Percentiles rank a stretch among this genome's conserved stretches.
Evolutionary conservation across 2,888 invertebrate genomes (phyloP).

Genomic region (Drosophila anomalata): DNA sequence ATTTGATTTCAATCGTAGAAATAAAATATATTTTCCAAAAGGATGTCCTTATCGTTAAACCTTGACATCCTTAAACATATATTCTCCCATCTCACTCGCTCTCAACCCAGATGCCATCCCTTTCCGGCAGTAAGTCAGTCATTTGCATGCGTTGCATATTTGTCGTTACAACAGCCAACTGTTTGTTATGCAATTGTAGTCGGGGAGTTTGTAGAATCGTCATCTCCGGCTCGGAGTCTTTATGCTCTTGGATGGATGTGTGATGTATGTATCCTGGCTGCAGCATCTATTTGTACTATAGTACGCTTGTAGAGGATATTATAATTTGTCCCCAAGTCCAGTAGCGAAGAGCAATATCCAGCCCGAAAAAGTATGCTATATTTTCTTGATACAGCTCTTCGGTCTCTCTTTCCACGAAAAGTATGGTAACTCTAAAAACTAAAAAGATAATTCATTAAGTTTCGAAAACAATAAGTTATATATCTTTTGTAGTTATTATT

Average conservation of each 20-base stretch:
- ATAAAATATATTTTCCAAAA: too few relatives aligned
- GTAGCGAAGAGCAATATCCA: conserved; percentile 35
- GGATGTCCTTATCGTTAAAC: too few relatives aligned
- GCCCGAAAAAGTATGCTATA: too few relatives aligned
- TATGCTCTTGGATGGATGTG: conserved; percentile 7
- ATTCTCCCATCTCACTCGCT: conserved; percentile 4
- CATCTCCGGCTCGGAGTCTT: conserved; percentile 22
- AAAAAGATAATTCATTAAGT: too few relatives aligned
- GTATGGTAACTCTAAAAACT: too few relatives aligned
- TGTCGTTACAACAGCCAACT: conserved; percentile 79
- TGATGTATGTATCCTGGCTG: conserved; percentile 39
- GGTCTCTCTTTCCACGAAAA: too few relatives aligned
- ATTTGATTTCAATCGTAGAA: too few relatives aligned
- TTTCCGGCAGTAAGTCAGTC: conserved; percentile 71
- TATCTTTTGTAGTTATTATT: too few relatives aligned
- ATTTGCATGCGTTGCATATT: conserved; percentile 80
- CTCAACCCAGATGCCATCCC: conserved; percentile 50
- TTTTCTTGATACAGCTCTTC: conserved; percentile 24
- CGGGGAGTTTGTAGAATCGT: conserved; percentile 61
- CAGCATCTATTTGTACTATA: conserved; percentile 28
- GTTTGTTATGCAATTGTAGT: conserved; percentile 79
- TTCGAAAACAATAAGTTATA: too few relatives aligned
- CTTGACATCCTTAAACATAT: neutral
- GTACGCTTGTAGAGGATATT: neutral
- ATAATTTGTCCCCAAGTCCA: neutral